These are phyloP conservation scores for Trichopria drosophilae DNA, from an alignment of 2,888 invertebrate genomes.

Conservation along the genomic window DNA sequence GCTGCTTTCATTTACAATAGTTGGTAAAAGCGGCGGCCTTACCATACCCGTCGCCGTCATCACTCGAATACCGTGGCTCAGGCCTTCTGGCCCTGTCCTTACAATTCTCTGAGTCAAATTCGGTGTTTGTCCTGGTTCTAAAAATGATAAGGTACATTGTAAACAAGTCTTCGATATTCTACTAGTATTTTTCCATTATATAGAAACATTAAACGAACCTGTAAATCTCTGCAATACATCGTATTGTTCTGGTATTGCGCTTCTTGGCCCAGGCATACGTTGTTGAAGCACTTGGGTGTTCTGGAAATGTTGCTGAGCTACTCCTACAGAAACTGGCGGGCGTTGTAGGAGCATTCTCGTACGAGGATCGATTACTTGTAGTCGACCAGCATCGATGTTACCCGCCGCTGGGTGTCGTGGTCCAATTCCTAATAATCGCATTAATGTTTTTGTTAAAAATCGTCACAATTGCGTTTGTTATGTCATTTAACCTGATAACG, in stretches of 20 bases:
- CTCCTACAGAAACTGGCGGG: slow-evolving; percentile 50
- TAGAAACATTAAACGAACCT: slow-evolving; percentile 37
- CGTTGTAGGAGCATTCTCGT: slow-evolving; percentile 62
- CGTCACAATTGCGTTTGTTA: no score
- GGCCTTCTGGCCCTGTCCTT: slow-evolving; percentile 46
- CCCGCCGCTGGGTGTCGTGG: slow-evolving; percentile 47
- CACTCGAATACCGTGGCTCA: slow-evolving; percentile 50
- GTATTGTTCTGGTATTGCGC: slow-evolving; percentile 49
- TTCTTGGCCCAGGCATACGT: slow-evolving; percentile 50
- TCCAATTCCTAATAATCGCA: slow-evolving; percentile 43
- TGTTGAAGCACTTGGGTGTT: slow-evolving; percentile 50
- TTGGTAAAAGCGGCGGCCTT: slow-evolving; percentile 47
- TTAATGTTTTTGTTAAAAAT: no score
- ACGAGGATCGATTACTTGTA: slow-evolving; percentile 62
- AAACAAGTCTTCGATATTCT: neutral
- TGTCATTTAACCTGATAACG: no score
- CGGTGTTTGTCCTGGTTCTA: slow-evolving; percentile 49
- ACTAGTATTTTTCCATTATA: neutral
- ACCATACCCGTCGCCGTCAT: slow-evolving; percentile 45
- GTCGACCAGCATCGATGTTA: slow-evolving; percentile 58
- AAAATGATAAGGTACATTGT: slow-evolving; percentile 3
- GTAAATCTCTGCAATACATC: slow-evolving; percentile 51
- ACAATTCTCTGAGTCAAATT: slow-evolving; percentile 49
- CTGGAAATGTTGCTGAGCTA: slow-evolving; percentile 53
- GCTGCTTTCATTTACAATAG: slow-evolving; percentile 46